Base-by-base conservation (phyloP, 2,113 vertebrate species). In the Zonotrichia leucophrys region DNA sequence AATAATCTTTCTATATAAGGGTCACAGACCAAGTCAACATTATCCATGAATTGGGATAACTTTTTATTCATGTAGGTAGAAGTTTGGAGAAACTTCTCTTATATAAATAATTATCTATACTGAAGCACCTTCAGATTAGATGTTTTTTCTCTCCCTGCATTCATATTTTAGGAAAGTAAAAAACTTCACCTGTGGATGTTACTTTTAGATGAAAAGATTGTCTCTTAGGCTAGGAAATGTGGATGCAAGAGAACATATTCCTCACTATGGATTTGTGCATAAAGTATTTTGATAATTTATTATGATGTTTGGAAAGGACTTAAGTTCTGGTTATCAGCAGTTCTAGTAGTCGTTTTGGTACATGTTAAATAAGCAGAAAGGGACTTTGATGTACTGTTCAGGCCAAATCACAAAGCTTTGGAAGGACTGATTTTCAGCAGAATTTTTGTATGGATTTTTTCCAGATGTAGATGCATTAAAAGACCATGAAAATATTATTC, bases 61-160 rank as follows among this genome's bases (percentile, higher is more conserved):
- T n/a, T 73, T 72, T 82, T 73, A 8, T 67, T 76, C 22, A 10
- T 1, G 8, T 56, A 21, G 3, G 24, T 11, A 78, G 44, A 82
- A 64, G 1, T 78, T 41, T 75, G 23, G 24, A 62, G 59, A 83
- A 69, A 46, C 4, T 52, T 86, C 7, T 64, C 30, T 58, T 47
- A 59, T 0, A 0, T 53, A 56, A 76, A 44, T 5, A 30, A 17
- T 20, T 37, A 28, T 15, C 25, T 66, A 12, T 27, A 56, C 4
- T 44, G 17, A 93, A 42, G 27, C n/a, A 30, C 37, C 16, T 67
- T 86, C 15, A 70, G 22, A 92, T 35, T 47, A 64, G 87, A 82
- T 24, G n/a, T 12, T 52, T 4, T 41, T 89, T 49, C 25, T 60
- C 5, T 44, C 22, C 21, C 76, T 79, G 49, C 11, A 72, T 9